These are phyloP conservation scores for Nothura maculosa DNA, from an alignment of 2,797 vertebrate species.

Conservation along the genomic window DNA sequence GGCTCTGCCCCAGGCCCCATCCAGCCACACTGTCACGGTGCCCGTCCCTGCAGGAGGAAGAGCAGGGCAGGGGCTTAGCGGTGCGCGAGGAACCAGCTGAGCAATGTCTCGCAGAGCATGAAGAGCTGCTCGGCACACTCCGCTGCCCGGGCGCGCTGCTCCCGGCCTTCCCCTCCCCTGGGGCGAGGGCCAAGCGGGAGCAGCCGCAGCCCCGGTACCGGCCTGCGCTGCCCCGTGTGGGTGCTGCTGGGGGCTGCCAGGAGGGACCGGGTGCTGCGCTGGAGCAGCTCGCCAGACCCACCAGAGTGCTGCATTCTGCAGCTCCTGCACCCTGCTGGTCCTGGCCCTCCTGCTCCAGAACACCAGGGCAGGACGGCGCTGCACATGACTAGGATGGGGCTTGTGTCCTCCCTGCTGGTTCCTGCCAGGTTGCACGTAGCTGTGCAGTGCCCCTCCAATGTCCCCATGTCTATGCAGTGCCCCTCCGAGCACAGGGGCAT, in stretches of 20 bases:
- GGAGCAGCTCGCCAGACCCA: not conserved
- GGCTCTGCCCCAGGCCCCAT: fast-evolving
- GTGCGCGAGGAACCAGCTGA: not conserved
- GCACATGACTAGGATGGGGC: not conserved
- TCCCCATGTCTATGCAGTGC: not conserved
- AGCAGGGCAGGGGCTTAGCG: not conserved
- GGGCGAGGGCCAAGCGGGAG: not conserved
- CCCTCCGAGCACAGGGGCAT: not conserved
- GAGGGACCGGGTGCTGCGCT: not conserved
- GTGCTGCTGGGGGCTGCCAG: not conserved
- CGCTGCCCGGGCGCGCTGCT: fast-evolving
- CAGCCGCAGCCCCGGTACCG: fast-evolving
- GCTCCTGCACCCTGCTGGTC: not conserved
- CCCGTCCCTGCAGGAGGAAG: not conserved
- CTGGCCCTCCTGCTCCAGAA: not conserved
- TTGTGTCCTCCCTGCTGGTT: not conserved
- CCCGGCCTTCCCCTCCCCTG: fast-evolving
- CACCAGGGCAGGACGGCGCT: not conserved
- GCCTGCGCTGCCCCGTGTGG: not conserved
- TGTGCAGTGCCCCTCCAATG: fast-evolving
- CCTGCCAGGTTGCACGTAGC: not conserved
- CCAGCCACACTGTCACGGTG: no score
- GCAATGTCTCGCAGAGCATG: not conserved
- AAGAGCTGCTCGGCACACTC: fast-evolving
- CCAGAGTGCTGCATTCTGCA: not conserved